Conservation (phyloP, 1,140 invertebrate genomes). For the Drosophila nikananu region DNA sequence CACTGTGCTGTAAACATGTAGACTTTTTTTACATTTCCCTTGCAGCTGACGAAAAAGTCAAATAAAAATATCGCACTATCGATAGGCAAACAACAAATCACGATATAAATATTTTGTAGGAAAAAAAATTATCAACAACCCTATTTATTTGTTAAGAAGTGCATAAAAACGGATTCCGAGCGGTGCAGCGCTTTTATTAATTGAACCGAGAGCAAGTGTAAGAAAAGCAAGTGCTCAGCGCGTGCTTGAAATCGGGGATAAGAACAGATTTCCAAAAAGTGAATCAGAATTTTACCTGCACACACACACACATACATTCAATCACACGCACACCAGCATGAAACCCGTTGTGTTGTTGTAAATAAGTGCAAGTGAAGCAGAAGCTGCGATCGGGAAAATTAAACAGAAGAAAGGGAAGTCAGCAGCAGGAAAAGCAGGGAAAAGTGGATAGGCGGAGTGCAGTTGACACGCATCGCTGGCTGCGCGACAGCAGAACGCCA, state of each 20-base stretch:
- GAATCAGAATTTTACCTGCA: constrained; percentile 71
- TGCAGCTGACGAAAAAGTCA: no score
- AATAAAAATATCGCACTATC: no score
- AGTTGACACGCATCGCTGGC: constrained; percentile 71
- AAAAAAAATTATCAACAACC: no score
- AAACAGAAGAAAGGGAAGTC: constrained; percentile 68
- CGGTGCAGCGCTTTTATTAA: background rate
- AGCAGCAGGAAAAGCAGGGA: constrained; percentile 33
- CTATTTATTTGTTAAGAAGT: constrained; percentile 19
- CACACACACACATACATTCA: constrained; percentile 35
- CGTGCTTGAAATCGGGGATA: constrained; percentile 7
- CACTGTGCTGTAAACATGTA: no score
- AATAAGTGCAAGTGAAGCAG: constrained; percentile 81
- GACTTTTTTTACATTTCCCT: no score
- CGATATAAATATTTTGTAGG: constrained; percentile 9
- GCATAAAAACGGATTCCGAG: background rate
- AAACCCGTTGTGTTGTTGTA: constrained; percentile 61
- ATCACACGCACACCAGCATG: constrained; percentile 33
- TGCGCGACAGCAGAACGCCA: constrained; percentile 69
- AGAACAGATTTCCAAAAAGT: constrained; percentile 48
- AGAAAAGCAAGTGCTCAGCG: background rate
- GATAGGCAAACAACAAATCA: no score
- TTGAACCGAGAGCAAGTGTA: background rate
- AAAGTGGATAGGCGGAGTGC: constrained; percentile 47
- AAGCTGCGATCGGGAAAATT: constrained; percentile 58